Percentiles rank a stretch among this genome's conserved stretches.
phyloP scores from a whole-genome alignment of 2,888 invertebrate genomes.

The Eumerus sabulonum region DNA sequence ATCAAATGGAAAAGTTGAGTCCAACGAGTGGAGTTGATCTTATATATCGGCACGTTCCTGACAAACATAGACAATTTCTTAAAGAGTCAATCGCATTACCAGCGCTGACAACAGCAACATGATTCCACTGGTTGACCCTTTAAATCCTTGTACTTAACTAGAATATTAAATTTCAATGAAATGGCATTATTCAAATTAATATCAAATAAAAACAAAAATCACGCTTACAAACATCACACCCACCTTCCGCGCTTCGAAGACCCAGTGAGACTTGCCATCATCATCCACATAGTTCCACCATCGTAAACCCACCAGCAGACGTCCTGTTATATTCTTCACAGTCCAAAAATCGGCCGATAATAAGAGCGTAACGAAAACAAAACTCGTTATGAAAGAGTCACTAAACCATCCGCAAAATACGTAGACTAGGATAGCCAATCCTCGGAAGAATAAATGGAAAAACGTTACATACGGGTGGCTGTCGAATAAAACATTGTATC shows the following conservation, averaged over 20 bases:
- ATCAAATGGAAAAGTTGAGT: too few relatives aligned
- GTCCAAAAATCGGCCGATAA: conserved; percentile 99
- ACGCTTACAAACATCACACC: conserved; percentile 26
- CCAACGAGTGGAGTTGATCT: too few relatives aligned
- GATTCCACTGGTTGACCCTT: too few relatives aligned
- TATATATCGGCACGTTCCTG: too few relatives aligned
- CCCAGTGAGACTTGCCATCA: conserved; percentile 98
- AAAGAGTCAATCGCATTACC: too few relatives aligned
- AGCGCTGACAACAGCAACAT: too few relatives aligned
- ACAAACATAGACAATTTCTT: too few relatives aligned
- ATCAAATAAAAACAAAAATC: conserved; percentile 58
- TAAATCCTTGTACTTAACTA: too few relatives aligned
- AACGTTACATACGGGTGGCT: conserved; percentile 96
- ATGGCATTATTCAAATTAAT: conserved; percentile 6
- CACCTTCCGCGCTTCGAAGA: conserved; percentile 89
- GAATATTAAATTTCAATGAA: too few relatives aligned
- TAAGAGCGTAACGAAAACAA: conserved; percentile 92
- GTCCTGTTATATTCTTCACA: conserved; percentile 92
- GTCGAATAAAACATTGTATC: conserved; percentile 71
- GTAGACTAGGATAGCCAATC: conserved; percentile 90
- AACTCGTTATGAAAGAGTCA: conserved; percentile 96
- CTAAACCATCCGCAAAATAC: conserved; percentile 94
- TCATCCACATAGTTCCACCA: conserved; percentile 99
- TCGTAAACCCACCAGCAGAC: conserved; percentile 95
- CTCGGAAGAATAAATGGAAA: conserved; percentile 94